Evolutionary conservation across 2,113 vertebrate genomes (phyloP), one percentile per base, ranked within the genome.

Genomic region (Protomyctophum bolini): DNA sequence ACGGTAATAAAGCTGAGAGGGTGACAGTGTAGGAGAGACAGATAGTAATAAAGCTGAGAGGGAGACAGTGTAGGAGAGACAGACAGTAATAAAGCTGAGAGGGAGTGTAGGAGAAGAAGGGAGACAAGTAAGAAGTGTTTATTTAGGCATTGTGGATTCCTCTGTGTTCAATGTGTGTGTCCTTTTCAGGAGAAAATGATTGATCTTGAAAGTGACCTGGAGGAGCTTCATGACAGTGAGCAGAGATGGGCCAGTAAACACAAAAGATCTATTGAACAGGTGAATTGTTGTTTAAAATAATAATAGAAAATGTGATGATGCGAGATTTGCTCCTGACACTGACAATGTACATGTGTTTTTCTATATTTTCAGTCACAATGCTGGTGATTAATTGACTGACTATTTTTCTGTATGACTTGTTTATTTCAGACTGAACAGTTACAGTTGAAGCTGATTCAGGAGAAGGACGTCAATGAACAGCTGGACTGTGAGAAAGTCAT

Each of bases 221-320:
- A 94, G 85, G 93, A 93, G 70, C 69, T 93, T 72, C 86, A 90
- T 0, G 92, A 93, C 72, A 93, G 88, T 15, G 93, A 93, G 79
- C 90, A 91, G 77, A 77, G 92, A 51, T 92, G 84, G 79, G 84
- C 70, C 5, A 63, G 75, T 68, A 93, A 94, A 54, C 88, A 92
- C 65, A 94, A 93, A 83, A 89, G 88, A 78, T 62, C 89, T 8
- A 70, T 91, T 0, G 93, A 94, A 52, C 91, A 94, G 93, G 93
- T 93, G 14, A 28, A 47, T 1, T n/a, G 8, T 15, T 64, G 7
- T 29, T 10, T 65, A 10, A 6, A 2, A 41, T 10, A 4, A 7
- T 21, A 33, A 51, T n/a, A 15, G n/a, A 21, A 21, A 21, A 21
- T 21, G 21, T 21, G 21, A 21, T 21, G 21, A 21, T 2, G 21